These are phyloP conservation scores for Trididemnum nubilum DNA, from an alignment of 23 tunicate genomes.

Conservation along the genomic window DNA sequence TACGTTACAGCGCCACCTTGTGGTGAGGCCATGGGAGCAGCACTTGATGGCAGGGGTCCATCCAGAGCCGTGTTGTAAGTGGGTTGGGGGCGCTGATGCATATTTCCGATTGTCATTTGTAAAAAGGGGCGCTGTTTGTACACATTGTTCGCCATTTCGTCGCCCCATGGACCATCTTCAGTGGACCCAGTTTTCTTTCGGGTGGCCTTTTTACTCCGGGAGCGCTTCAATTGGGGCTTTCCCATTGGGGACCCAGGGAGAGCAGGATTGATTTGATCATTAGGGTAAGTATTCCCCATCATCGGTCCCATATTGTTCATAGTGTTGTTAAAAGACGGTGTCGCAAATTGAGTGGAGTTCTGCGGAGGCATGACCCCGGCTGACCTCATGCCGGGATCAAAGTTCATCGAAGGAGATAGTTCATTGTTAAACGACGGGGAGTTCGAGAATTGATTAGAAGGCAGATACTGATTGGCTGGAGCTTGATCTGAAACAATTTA, in stretches of 20 bases:
- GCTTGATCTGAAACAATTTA: not conserved
- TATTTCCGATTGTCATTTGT: constrained; percentile 54
- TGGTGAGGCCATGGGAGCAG: constrained; percentile 7
- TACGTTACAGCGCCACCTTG: not conserved
- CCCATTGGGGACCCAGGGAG: not conserved
- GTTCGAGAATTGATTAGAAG: not conserved
- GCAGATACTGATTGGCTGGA: not conserved
- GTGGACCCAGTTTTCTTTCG: not conserved
- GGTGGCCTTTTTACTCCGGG: not conserved
- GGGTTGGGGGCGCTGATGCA: constrained; percentile 48
- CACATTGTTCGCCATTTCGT: constrained; percentile 4
- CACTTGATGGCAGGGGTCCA: constrained; percentile 7
- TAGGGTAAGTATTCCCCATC: not conserved
- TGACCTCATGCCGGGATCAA: constrained; percentile 13
- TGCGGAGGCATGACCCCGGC: not conserved
- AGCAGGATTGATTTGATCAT: not conserved
- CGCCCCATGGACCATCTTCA: constrained; percentile 18
- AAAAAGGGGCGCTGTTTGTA: constrained; percentile 42
- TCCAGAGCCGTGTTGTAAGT: constrained; percentile 30
- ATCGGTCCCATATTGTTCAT: not conserved
- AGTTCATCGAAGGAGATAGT: not conserved
- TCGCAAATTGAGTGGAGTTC: constrained; percentile 9
- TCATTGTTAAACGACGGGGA: not conserved
- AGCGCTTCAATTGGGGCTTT: constrained; percentile 19
- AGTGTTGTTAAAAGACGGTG: not conserved